These are phyloP conservation scores for Natrix natrix DNA, from an alignment of 2,797 vertebrate species.

Conservation along the genomic window DNA sequence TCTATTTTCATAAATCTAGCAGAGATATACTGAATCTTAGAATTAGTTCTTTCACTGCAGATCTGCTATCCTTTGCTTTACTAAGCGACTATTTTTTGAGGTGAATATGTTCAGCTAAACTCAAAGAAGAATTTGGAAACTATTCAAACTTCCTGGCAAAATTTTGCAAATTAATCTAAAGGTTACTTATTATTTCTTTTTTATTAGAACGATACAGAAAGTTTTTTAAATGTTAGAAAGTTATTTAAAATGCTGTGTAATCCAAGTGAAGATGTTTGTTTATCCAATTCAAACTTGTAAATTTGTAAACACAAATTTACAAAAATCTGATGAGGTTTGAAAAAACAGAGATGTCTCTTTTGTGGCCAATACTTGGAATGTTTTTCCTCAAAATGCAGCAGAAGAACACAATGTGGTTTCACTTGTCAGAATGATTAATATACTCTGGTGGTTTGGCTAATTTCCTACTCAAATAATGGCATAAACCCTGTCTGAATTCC, in stretches of 20 bases:
- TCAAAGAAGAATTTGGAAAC: background rate
- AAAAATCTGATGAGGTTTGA: background rate
- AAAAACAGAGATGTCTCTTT: background rate
- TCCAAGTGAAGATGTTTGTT: background rate
- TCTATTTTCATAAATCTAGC: background rate
- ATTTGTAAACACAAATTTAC: background rate
- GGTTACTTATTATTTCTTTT: background rate
- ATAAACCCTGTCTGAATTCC: background rate
- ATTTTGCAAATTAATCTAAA: background rate
- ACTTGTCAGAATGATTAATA: background rate
- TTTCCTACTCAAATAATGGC: background rate
- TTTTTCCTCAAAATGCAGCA: slow-evolving; percentile 8
- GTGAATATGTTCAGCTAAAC: background rate
- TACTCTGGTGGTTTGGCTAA: background rate
- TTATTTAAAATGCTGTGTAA: background rate
- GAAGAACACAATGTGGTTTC: background rate
- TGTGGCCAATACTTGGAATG: background rate
- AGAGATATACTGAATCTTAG: background rate
- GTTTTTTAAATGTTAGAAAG: background rate
- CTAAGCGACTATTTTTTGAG: background rate
- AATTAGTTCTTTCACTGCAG: background rate
- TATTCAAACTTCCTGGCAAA: background rate
- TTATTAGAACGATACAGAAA: background rate
- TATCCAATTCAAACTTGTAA: background rate
- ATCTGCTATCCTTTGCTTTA: background rate